These are phyloP conservation scores for Coelogynopora nodosa DNA, from an alignment of 2,888 invertebrate genomes.

Conservation along the genomic window DNA sequence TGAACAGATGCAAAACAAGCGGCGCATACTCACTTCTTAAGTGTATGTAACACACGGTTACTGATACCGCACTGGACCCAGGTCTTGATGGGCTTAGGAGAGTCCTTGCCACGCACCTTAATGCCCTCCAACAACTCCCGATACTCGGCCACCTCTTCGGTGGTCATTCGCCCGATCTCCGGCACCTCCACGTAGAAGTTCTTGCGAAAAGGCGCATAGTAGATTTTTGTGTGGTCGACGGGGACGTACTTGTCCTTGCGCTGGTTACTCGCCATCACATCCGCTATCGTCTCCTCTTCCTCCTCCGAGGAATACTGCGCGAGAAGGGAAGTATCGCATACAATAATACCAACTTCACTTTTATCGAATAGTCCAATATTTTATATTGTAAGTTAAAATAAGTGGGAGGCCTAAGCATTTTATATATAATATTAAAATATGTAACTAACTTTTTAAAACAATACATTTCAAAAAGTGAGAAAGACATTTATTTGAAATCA, in stretches of 20 bases:
- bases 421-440: no score
- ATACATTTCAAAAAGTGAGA: no score
- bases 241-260: constrained; percentile 69
- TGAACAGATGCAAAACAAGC: no score
- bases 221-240: constrained; percentile 66
- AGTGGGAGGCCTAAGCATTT: no score
- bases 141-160: constrained; percentile 66
- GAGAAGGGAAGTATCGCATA: no score
- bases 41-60: constrained; percentile 83
- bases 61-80: constrained; percentile 99
- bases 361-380: no score
- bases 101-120: constrained; percentile 88
- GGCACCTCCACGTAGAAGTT: constrained; percentile 95
- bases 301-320: constrained; percentile 97
- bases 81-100: constrained; percentile 84
- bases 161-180: constrained; percentile 84
- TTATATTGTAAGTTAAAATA: no score
- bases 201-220: constrained; percentile 84
- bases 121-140: constrained; percentile 84
- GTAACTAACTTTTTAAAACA: no score
- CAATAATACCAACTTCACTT: no score
- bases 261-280: constrained; percentile 69
- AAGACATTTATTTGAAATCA: no score
- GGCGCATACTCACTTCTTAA: constrained; percentile 71
- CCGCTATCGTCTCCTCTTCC: constrained; percentile 84